Percentiles rank a stretch among this genome's conserved stretches.
These are phyloP conservation scores for Lordiphosa mommai DNA, from an alignment of 1,140 invertebrate species.

Conservation along the genomic window DNA sequence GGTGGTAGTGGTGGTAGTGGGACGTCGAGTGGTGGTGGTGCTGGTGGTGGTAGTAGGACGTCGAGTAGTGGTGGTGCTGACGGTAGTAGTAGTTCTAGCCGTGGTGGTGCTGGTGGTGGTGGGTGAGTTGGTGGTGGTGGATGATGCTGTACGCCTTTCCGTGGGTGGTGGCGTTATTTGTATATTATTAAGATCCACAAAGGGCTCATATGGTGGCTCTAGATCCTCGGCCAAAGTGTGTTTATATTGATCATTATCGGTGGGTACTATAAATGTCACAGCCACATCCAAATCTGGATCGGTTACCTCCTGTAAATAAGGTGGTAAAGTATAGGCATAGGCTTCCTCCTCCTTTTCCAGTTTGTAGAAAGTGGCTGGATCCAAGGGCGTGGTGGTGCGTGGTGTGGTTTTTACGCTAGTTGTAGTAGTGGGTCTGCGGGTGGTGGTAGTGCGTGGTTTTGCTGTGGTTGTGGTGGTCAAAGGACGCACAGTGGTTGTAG, in stretches of 20 bases:
- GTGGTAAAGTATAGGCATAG: constrained; percentile 66
- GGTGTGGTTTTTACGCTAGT: constrained; percentile 12
- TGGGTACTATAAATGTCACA: constrained; percentile 66
- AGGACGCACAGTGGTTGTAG: constrained; percentile 12
- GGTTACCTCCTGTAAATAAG: constrained; percentile 69
- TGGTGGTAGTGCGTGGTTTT: constrained; percentile 13
- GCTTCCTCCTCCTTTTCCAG: constrained; percentile 42
- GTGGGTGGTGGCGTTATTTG: constrained; percentile 51
- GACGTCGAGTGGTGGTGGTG: constrained; percentile 49
- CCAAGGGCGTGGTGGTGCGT: constrained; percentile 46
- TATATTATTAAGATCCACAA: constrained; percentile 59
- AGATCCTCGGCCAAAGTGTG: constrained; percentile 56
- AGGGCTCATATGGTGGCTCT: constrained; percentile 67
- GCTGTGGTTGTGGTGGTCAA: constrained; percentile 24
- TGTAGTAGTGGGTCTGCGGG: constrained; percentile 23
- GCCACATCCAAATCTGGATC: constrained; percentile 74
- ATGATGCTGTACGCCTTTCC: not conserved
- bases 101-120: constrained; percentile 21
- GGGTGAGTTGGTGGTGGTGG: constrained; percentile 1
- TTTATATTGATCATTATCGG: constrained; percentile 70
- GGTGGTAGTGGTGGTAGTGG: constrained; percentile 39
- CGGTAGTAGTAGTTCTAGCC: constrained; percentile 14
- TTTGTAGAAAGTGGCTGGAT: constrained; percentile 43
- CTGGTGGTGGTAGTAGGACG: constrained; percentile 45
- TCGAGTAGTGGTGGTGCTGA: constrained; percentile 38